A percentile compares a stretch with the other conserved stretches of the same genome.
Evolutionary conservation across 2,113 vertebrate genomes (phyloP).

Genomic region (Montifringilla adamsi): DNA sequence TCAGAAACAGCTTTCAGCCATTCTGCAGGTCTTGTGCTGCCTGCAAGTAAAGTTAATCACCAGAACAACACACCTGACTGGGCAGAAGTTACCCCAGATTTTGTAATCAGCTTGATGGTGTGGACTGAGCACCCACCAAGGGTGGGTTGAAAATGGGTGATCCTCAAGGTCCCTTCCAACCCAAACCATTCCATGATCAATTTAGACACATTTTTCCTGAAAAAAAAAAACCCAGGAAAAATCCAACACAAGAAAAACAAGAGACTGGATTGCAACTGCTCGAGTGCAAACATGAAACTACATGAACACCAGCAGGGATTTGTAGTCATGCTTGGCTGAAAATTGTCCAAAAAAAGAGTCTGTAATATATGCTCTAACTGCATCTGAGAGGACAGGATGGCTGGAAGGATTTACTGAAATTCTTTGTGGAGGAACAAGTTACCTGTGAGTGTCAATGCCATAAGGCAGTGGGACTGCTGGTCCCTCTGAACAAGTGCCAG

Average conservation of each 20-base stretch:
- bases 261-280: not conserved
- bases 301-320: not conserved
- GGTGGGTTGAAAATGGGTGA: not conserved
- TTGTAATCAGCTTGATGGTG: not conserved
- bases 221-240: not conserved
- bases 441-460: not conserved
- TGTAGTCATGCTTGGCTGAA: not conserved
- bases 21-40: not conserved
- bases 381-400: not conserved
- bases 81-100: not conserved
- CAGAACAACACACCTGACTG: not conserved
- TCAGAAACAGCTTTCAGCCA: not conserved
- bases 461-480: not conserved
- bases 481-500: not conserved
- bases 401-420: not conserved
- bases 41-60: not conserved
- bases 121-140: not conserved
- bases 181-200: not conserved
- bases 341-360: not conserved
- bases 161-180: not conserved
- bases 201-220: not conserved
- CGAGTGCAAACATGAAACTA: not conserved
- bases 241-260: not conserved
- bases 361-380: not conserved
- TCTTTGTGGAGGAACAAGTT: not conserved